Evolutionary conservation across 2,113 vertebrate genomes (phyloP).

Genomic region (Sitta europaea): DNA sequence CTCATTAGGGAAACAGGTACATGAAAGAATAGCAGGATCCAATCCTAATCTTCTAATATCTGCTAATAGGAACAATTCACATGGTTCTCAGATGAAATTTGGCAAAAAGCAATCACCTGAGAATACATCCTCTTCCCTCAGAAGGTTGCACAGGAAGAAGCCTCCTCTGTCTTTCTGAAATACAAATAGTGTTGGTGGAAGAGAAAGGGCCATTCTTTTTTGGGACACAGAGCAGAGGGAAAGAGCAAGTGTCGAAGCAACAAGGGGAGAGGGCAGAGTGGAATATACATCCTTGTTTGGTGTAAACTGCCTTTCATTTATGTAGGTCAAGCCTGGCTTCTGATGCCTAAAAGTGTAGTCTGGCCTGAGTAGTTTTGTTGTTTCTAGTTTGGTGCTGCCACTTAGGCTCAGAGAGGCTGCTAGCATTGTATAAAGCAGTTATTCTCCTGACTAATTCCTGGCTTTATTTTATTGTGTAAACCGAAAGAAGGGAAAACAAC

Average conservation of each 20-base stretch:
- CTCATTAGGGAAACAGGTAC: not conserved
- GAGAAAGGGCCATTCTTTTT: not conserved
- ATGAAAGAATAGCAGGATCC: not conserved
- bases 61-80: not conserved
- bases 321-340: not conserved
- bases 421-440: not conserved
- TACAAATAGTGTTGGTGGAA: not conserved
- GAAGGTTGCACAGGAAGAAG: not conserved
- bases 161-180: not conserved
- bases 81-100: not conserved
- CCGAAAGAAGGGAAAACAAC: not conserved
- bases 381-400: not conserved
- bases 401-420: not conserved
- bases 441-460: not conserved
- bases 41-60: not conserved
- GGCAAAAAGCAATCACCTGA: not conserved
- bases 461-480: not conserved
- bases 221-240: not conserved
- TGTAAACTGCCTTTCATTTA: not conserved
- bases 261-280: not conserved
- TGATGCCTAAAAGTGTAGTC: not conserved
- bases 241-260: not conserved
- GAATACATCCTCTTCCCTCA: not conserved
- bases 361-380: not conserved
- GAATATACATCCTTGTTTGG: not conserved